Evolutionary conservation across 2,888 invertebrate species (phyloP).

Genomic region (Lacanobia oleracea): DNA sequence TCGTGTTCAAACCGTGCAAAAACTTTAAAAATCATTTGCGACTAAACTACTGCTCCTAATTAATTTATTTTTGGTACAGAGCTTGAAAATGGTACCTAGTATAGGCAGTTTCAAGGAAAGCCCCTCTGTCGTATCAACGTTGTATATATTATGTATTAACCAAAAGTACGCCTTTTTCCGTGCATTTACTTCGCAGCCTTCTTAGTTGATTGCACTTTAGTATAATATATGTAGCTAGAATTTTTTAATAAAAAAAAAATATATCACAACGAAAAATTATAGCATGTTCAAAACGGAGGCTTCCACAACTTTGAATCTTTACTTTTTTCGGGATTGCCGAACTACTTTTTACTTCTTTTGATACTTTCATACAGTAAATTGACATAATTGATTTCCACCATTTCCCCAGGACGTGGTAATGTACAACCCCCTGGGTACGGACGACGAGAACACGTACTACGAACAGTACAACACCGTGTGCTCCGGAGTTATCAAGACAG

Average conservation of each 20-base stretch:
- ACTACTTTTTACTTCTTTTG: too few species aligned
- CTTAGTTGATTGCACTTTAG: not conserved
- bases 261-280: not conserved
- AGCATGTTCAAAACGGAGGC: not conserved
- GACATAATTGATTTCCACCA: not conserved
- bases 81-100: too few species aligned
- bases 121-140: too few species aligned
- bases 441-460: conserved; percentile 96
- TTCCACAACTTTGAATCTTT: not conserved
- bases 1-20: too few species aligned
- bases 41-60: too few species aligned
- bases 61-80: too few species aligned
- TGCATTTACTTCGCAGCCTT: not conserved
- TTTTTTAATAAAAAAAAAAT: not conserved
- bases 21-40: too few species aligned
- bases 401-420: conserved; percentile 93
- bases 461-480: conserved; percentile 97
- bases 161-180: too few species aligned
- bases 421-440: conserved; percentile 92
- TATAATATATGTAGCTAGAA: not conserved
- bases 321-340: too few species aligned
- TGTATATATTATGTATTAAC: too few species aligned
- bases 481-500: conserved; percentile 95
- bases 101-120: too few species aligned
- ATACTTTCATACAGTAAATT: too few species aligned